Percentiles rank a stretch among this genome's conserved stretches.
Conservation (phyloP, 2,113 vertebrate species). For the Diadophis punctatus region DNA sequence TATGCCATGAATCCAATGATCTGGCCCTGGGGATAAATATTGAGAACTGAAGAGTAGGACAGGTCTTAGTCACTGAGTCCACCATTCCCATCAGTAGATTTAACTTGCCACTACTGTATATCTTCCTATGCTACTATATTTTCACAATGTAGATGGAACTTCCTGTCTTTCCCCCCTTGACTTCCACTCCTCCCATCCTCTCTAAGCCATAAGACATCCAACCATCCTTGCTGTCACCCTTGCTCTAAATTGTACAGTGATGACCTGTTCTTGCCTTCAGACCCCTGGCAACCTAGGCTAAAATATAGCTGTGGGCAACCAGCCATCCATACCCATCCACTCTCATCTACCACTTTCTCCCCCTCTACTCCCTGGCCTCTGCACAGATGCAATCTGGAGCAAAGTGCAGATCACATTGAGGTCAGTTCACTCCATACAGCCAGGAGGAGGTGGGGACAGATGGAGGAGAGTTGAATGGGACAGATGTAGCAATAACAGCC, state of each 20-base stretch:
- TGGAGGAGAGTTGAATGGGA: not conserved
- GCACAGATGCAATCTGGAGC: not conserved
- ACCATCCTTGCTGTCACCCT: not conserved
- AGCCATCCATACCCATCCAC: not conserved
- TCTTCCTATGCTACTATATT: not conserved
- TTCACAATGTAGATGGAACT: not conserved
- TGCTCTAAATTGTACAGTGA: not conserved
- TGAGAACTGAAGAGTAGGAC: not conserved
- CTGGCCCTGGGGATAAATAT: not conserved
- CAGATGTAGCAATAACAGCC: not conserved
- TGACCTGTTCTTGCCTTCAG: not conserved
- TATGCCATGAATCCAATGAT: not conserved
- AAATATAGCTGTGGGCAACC: not conserved
- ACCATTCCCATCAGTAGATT: not conserved
- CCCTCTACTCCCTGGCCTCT: not conserved
- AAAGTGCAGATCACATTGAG: not conserved
- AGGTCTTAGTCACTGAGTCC: not conserved
- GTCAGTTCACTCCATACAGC: not conserved
- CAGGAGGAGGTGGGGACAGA: not conserved
- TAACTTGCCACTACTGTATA: not conserved
- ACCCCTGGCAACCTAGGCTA: not conserved
- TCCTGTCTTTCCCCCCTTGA: not conserved
- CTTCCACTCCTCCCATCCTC: not conserved
- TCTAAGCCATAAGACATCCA: not conserved
- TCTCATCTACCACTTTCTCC: not conserved